Percentiles rank a stretch among this genome's conserved stretches.
These are phyloP conservation scores for Cirrhinus mrigala DNA, from an alignment of 2,797 vertebrate genomes.

Conservation along the genomic window DNA sequence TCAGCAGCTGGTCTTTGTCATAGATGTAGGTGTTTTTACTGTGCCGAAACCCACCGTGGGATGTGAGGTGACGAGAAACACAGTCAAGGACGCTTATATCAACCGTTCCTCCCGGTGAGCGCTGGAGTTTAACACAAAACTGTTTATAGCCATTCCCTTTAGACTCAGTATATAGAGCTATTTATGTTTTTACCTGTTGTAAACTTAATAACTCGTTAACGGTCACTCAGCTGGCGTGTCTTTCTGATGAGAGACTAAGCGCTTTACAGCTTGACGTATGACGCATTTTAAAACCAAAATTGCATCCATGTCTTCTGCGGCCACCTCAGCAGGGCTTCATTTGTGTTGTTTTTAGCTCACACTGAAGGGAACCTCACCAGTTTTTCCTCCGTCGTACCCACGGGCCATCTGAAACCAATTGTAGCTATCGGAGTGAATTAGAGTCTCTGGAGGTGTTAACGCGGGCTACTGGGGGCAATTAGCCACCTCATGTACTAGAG, in stretches of 20 bases:
- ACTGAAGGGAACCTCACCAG: slow-evolving; percentile 19
- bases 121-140: background rate
- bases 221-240: background rate
- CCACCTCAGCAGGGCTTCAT: slow-evolving; percentile 40
- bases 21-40: slow-evolving; percentile 7
- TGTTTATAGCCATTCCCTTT: slow-evolving; percentile 4
- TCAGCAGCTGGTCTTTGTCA: slow-evolving; percentile 15
- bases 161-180: background rate
- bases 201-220: slow-evolving; percentile 5
- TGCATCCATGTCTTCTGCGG: slow-evolving; percentile 34
- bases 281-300: slow-evolving; percentile 37
- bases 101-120: background rate
- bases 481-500: slow-evolving; percentile 55
- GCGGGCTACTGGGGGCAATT: slow-evolving; percentile 60
- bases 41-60: background rate
- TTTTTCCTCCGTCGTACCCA: slow-evolving; percentile 47
- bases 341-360: slow-evolving; percentile 57
- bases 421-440: slow-evolving; percentile 58
- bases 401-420: slow-evolving; percentile 66
- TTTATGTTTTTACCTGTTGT: slow-evolving; percentile 7
- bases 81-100: background rate
- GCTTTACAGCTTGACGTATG: slow-evolving; percentile 1
- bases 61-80: background rate
- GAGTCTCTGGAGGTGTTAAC: slow-evolving; percentile 64
- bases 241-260: slow-evolving; percentile 16